Evolutionary conservation across 1,140 invertebrate genomes (phyloP), one percentile per base, ranked within the genome.

Genomic region (Lordiphosa collinella): DNA sequence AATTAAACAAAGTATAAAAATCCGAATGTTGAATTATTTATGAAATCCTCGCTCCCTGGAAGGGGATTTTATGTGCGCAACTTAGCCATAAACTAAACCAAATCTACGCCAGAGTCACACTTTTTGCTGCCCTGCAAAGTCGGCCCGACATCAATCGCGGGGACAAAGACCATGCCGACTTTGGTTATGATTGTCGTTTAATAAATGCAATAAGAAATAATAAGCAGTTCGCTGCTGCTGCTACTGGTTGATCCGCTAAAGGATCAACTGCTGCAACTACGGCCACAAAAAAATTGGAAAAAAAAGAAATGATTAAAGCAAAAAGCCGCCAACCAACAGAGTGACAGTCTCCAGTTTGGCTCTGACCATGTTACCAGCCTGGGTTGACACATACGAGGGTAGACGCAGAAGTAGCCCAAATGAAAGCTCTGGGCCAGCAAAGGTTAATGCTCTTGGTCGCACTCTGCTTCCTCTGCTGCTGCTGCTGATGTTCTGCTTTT

Each of bases 171-270:
- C 56, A 57, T 57, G 63, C 71, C 78, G 70, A 84, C 78, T 79
- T 84, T 84, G 85, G 84, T 87, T 86, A 87, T 86, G 84, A 86
- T 87, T 86, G 84, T 79, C 71, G 84, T 74, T 80, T 87, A 87
- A 87, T 85, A 87, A 87, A 87, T 87, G 86, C 84, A 85, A 87
- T 87, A 84, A 84, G 72, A 86, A 86, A 86, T 86, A 86, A 86
- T 86, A 86, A 86, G 84, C 84, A 84, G 78, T 31, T 58, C 50
- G 70, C 38, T 52, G 66, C 41, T 52, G 66, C 41, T 16, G 40
- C 35, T 31, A 43, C 31, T 52, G 48, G 32, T 47, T 70, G 74
- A 67, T 67, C 58, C 52, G 49, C 40, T 54, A 53, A 65, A 85
- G 79, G 79, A 84, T 84, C 73, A 76, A 53, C 65, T 29, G 40